Percentiles rank a stretch among this genome's conserved stretches.
These are phyloP conservation scores for Scarus forsteni DNA, from an alignment of 2,797 vertebrate genomes.

Conservation along the genomic window DNA sequence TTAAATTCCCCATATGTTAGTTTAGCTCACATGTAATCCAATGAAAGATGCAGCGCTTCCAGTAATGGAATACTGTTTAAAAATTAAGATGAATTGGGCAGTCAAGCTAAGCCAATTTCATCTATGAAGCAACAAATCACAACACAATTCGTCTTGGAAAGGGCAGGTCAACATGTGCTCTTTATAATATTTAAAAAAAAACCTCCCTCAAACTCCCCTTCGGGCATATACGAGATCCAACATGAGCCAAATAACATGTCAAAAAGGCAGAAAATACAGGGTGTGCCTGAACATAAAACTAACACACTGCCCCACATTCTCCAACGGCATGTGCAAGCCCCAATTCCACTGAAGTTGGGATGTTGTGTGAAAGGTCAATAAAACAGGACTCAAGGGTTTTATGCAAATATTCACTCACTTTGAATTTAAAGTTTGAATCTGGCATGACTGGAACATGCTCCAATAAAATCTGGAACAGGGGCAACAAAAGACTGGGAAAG, in stretches of 20 bases:
- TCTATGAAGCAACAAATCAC: background rate
- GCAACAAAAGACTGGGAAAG: too few relatives aligned
- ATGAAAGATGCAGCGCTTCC: conserved; percentile 5
- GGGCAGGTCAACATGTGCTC: background rate
- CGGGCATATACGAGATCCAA: background rate
- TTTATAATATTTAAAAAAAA: background rate
- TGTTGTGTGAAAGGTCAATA: too few relatives aligned
- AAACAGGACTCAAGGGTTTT: too few relatives aligned
- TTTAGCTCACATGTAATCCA: conserved; percentile 30
- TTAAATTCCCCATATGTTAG: conserved; percentile 16
- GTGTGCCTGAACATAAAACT: too few relatives aligned
- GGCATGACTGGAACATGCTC: too few relatives aligned
- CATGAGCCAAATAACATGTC: background rate
- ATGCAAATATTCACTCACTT: too few relatives aligned
- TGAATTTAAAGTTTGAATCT: too few relatives aligned
- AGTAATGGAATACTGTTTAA: background rate
- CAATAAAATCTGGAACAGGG: too few relatives aligned
- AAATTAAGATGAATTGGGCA: background rate
- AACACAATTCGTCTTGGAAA: background rate
- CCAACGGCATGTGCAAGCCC: too few relatives aligned
- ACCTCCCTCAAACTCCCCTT: background rate
- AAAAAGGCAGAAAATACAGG: too few relatives aligned
- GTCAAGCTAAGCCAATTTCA: background rate
- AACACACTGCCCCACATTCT: too few relatives aligned
- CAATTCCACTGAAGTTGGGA: too few relatives aligned